Percentiles rank a stretch among this genome's conserved stretches.
Evolutionary conservation across 1,140 invertebrate genomes (phyloP).

Genomic region (Elymnias hypermnestra): DNA sequence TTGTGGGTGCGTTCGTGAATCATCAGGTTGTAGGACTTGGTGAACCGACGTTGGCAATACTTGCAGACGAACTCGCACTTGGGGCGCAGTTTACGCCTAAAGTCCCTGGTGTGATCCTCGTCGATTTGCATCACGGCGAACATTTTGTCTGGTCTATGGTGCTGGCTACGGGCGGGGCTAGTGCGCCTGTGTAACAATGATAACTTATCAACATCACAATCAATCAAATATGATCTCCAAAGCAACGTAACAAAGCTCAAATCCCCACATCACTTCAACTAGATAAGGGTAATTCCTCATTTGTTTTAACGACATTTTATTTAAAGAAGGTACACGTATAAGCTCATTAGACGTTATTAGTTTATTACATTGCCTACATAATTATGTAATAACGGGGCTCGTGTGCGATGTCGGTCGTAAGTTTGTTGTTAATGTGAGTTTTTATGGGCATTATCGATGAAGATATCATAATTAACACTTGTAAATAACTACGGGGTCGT

Average conservation of each 20-base stretch:
- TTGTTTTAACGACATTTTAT: constrained; percentile 28
- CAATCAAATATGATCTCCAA: constrained; percentile 8
- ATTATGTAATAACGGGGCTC: constrained; percentile 1
- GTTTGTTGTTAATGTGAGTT: constrained; percentile 4
- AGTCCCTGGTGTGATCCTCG: constrained; percentile 92
- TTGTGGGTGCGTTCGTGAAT: constrained; percentile 99
- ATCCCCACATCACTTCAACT: background rate
- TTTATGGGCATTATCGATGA: constrained; percentile 8
- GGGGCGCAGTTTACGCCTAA: constrained; percentile 93
- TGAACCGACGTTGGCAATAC: constrained; percentile 98
- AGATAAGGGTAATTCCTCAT: constrained; percentile 33
- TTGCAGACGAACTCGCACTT: constrained; percentile 99
- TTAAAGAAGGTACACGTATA: no score
- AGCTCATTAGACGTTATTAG: constrained; percentile 3
- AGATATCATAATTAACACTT: constrained; percentile 14
- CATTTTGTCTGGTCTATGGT: constrained; percentile 80
- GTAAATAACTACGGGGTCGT: constrained; percentile 7
- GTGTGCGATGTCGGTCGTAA: constrained; percentile 1
- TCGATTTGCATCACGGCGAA: constrained; percentile 93
- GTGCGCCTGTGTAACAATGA: constrained; percentile 59
- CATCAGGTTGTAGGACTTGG: constrained; percentile 99
- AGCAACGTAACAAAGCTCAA: background rate
- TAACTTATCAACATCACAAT: constrained; percentile 47
- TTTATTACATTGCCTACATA: constrained; percentile 1
- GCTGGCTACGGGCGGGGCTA: constrained; percentile 67